Percentiles rank a stretch among this genome's conserved stretches.
Conservation (phyloP, 2,888 invertebrate species). For the Amphipyra berbera region DNA sequence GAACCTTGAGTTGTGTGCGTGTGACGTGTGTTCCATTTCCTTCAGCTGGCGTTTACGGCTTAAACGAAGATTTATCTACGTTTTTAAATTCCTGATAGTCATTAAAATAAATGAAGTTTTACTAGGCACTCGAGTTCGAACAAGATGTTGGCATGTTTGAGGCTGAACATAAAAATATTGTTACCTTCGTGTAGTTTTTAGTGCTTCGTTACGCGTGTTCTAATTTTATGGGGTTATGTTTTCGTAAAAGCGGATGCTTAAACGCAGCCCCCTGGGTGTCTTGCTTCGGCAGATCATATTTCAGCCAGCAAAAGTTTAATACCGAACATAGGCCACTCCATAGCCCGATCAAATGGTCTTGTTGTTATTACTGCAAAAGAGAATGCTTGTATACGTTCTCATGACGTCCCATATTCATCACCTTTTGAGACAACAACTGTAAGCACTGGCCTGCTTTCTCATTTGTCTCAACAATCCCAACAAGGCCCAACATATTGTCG, state of each 20-base stretch:
- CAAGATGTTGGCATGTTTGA: constrained; percentile 2
- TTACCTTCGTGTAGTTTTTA: constrained; percentile 2
- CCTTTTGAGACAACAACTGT: too few relatives aligned
- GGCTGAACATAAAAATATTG: not conserved
- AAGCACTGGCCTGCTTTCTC: too few relatives aligned
- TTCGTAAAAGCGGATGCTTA: too few relatives aligned
- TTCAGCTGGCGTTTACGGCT: constrained; percentile 5
- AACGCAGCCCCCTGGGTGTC: too few relatives aligned
- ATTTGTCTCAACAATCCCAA: too few relatives aligned
- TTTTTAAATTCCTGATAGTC: constrained; percentile 7
- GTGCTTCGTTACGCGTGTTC: not conserved
- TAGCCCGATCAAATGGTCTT: too few relatives aligned
- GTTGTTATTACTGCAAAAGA: too few relatives aligned
- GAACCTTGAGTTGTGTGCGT: not conserved
- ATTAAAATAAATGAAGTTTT: constrained; percentile 16
- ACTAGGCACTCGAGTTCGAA: not conserved
- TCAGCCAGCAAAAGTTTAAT: too few relatives aligned
- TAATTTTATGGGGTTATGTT: not conserved
- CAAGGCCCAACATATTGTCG: not conserved
- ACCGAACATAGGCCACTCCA: too few relatives aligned
- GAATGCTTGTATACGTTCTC: too few relatives aligned
- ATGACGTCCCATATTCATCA: too few relatives aligned
- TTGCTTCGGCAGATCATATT: too few relatives aligned
- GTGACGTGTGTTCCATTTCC: constrained; percentile 11
- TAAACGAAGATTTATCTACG: constrained; percentile 10